These are phyloP conservation scores for Menidia menidia DNA, from an alignment of 2,797 vertebrate genomes.

Conservation along the genomic window DNA sequence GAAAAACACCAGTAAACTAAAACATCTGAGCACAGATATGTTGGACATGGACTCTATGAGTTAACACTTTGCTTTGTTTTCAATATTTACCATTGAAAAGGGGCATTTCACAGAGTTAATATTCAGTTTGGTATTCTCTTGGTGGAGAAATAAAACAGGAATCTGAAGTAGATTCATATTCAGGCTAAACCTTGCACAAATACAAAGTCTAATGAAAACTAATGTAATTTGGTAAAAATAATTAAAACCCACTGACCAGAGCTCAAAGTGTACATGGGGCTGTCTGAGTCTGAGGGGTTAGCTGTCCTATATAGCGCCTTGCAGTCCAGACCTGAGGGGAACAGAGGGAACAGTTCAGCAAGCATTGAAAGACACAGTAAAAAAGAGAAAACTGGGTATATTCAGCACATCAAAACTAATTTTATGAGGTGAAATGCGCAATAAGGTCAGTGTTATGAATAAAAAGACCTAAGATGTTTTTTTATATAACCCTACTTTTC, in stretches of 20 bases:
- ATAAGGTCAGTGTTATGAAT: too few species aligned
- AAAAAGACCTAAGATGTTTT: too few species aligned
- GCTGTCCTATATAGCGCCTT: conserved; percentile 75
- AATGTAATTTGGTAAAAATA: not conserved
- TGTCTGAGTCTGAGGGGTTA: conserved; percentile 56
- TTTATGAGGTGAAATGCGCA: too few species aligned
- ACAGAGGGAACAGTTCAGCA: conserved; percentile 6
- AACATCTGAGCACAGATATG: too few species aligned
- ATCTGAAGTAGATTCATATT: not conserved
- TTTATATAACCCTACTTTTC: too few species aligned
- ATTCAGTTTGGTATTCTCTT: not conserved
- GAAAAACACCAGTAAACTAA: not conserved
- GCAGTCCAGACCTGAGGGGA: conserved; percentile 75
- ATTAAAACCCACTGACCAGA: conserved; percentile 63
- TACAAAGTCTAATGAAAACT: not conserved
- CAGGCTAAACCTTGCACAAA: too few species aligned
- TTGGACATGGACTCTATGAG: too few species aligned
- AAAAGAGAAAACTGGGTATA: not conserved
- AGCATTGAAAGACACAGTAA: not conserved
- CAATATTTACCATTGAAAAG: too few species aligned
- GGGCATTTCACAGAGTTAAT: not conserved
- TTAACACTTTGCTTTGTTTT: too few species aligned
- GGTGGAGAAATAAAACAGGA: too few species aligned
- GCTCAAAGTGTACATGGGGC: conserved; percentile 63
- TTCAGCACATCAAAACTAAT: not conserved